Evolutionary conservation across 2,797 vertebrate genomes (phyloP), one percentile per base, ranked within the genome.

Genomic region (Basileuterus tristriatus): DNA sequence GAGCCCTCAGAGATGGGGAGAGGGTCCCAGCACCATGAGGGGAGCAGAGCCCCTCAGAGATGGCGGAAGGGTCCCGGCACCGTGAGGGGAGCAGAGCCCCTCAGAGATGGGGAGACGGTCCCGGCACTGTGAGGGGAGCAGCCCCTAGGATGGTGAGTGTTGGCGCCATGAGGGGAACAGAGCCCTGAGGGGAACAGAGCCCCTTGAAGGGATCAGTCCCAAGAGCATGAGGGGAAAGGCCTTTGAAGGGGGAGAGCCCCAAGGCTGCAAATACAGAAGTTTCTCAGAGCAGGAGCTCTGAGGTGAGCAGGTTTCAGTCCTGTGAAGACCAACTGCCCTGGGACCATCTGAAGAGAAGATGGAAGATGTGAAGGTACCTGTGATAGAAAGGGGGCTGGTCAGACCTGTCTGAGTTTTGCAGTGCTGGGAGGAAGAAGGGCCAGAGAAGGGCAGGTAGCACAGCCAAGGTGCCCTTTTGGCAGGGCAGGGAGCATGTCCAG

Each of bases 81-180:
- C 3, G 4, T 55, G 12, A 22, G 20, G 20, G 52, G 19, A 32
- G 19, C 52, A 15, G 26, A 21, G 18, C 41, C 43, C 43, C 43
- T 44, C 9, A 5, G 9, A 55, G 2, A 55, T 12, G 8, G 30
- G 3, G 5, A 14, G 12, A 55, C 30, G 6, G 20, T n/a, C 30
- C 30, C 1, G 12, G 30, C 52, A 22, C 20, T 3, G 4, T 55
- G 12, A 22, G 20, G 12, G 52, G 19, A 32, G 12, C 52, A 17
- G 26, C 7, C 23, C 30, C 50, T 23, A 21, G 22, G 7, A 20
- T 0, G 5, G 47, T 0, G 1, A 12, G 11, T 13, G 7, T 5
- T 0, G 0, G 16, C 15, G 4, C 27, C 0, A 0, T 16, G 27
- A 46, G 29, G 46, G 14, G 30, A 63, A 9, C 1, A 11, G 16